These are phyloP conservation scores for Homarus gammarus DNA, from an alignment of 2,888 invertebrate genomes.

Conservation along the genomic window DNA sequence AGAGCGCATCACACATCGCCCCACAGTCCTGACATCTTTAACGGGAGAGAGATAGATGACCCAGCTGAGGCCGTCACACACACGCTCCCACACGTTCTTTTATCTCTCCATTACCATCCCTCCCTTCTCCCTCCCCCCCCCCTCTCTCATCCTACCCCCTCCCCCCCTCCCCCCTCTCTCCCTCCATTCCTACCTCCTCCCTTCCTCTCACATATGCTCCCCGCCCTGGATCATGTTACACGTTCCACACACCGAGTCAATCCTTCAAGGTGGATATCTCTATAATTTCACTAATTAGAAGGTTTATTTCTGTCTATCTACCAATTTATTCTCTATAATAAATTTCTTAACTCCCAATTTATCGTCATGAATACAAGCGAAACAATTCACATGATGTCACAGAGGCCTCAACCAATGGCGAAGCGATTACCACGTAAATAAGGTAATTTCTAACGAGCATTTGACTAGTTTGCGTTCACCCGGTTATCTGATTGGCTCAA, in stretches of 20 bases:
- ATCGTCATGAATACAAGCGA: no score
- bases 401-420: no score
- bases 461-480: no score
- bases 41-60: slow-evolving; percentile 11
- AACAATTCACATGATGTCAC: no score
- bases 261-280: background rate
- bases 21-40: slow-evolving; percentile 19
- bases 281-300: background rate
- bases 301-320: background rate
- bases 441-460: no score
- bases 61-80: background rate
- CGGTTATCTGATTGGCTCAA: no score
- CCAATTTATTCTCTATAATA: no score
- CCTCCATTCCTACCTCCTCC: background rate
- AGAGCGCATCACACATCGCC: slow-evolving; percentile 18
- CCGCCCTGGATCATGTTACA: slow-evolving; percentile 14
- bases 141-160: background rate
- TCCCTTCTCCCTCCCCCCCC: background rate
- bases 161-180: background rate
- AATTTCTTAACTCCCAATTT: no score
- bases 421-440: no score
- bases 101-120: background rate
- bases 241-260: background rate
- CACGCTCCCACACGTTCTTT: background rate
- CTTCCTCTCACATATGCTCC: background rate